Base-by-base conservation (phyloP, 2,113 vertebrate genomes). In the Bagarius yarrelli region DNA sequence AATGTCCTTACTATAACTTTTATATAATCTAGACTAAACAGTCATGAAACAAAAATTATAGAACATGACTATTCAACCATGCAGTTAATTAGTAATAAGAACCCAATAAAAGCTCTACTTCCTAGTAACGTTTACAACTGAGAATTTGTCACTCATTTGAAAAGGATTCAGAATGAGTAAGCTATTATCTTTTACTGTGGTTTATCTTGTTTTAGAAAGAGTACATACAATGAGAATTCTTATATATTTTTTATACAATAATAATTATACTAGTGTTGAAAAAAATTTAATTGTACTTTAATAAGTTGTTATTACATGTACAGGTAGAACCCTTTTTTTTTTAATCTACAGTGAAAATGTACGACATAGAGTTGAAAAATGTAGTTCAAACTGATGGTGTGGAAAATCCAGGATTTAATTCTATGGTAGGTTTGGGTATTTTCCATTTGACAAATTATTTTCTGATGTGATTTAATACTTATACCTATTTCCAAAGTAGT, bases 131-230 rank as follows among this genome's bases (percentile, higher is more conserved):
- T 90, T 87, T 78, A 81, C 60, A 77, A 60, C 59, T n/a, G 79
- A 83, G 47, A 82, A 86, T 83, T 92, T 84, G 83, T 75, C 80
- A 76, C 72, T 69, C 19, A 56, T 76, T 78, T 59, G 64, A 76
- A 79, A 85, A 91, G 83, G 84, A 89, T 59, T 1, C 87, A 86
- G 74, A 93, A 94, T 92, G 90, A 90, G 92, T 94, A 92, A 93
- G 92, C 57, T 47, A 88, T 88, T 90, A 63, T 61, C 85, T 86
- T 47, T 50, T 76, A 76, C 34, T 72, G 79, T 61, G 8, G 9
- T 36, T 23, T 60, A 30, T 69, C 19, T 40, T 53, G 57, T 8
- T 79, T 71, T 82, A 53, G 32, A 71, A 53, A 53, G 19, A 6
- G 44, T 8, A 16, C 6, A 25, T 15, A 47, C 66, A 47, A 47